Base-by-base conservation (phyloP, 2,113 vertebrate genomes). In the Petaurus breviceps region DNA sequence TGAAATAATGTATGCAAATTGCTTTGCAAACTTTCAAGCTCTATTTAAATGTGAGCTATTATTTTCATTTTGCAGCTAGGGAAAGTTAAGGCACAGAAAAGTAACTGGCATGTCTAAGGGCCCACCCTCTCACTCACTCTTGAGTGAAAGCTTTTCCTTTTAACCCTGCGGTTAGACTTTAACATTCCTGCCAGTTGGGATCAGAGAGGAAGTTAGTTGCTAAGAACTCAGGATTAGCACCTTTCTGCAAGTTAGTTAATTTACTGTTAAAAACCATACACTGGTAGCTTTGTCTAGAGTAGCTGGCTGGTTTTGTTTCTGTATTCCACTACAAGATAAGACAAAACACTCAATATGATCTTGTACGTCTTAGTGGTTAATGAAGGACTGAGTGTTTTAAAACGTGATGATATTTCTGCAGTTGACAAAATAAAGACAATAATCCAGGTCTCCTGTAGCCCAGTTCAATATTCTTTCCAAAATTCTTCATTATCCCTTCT, bases 351-450 rank as follows among this genome's bases (percentile, higher is more conserved):
- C 94, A 84, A 99, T 98, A 98, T 97, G 96, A 98, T 98, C 97
- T 97, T 98, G 98, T 99, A 99, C 98, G 99, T 99, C 99, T 98
- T 99, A 99, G 98, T 98, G 99, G 98, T 99, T 99, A 99, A 98
- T 98, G 96, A 94, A 11, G 8, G 51, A 43, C 0, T 11, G 25
- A 50, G 25, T 14, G 19, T 2, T 93, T 96, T 94, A 95, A 98
- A 98, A 98, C 94, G 98, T 94, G 97, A 97, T 95, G 98, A 96
- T 97, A 97, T 97, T 97, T 97, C 97, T 96, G 97, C 97, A 96
- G 95, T 77, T 77, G 37, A n/a, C 68, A 77, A 77, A 77, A n/a
- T 77, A 37, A 77, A 37, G 14, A n/a, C 14, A n/a, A 77, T 7
- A n/a, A 77, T 19, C 11, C 61, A 77, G 37, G 12, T 77, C 31